These are phyloP conservation scores for Bucorvus abyssinicus DNA, from an alignment of 2,797 vertebrate species.

Conservation along the genomic window DNA sequence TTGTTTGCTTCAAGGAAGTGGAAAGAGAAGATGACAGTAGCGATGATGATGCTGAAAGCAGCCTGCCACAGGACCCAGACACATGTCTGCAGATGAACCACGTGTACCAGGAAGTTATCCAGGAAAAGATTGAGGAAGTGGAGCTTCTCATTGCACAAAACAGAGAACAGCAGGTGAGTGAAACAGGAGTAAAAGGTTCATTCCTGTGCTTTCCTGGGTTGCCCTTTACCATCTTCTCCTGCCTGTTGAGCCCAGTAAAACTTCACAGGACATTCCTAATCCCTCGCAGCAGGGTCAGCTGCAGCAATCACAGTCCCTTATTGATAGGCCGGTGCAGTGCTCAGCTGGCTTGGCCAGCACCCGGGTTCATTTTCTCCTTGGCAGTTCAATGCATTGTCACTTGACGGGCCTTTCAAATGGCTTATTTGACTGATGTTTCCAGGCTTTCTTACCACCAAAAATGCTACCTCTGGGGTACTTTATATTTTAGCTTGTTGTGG, in stretches of 20 bases:
- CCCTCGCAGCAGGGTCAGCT: not conserved
- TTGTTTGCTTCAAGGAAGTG: conserved; percentile 59
- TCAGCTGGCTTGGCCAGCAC: not conserved
- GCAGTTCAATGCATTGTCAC: not conserved
- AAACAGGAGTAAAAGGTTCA: not conserved
- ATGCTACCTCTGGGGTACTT: not conserved
- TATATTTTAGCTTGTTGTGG: not conserved
- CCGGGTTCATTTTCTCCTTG: not conserved
- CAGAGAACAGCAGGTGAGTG: conserved; percentile 81
- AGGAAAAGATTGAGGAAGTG: conserved; percentile 86
- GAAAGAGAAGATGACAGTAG: conserved; percentile 25
- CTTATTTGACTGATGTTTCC: not conserved
- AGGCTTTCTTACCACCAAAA: not conserved
- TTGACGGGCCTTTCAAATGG: not conserved
- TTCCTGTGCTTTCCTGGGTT: not conserved
- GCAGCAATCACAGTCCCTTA: not conserved
- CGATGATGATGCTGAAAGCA: conserved; percentile 63
- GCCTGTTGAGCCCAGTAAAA: not conserved
- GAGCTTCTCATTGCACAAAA: conserved; percentile 81
- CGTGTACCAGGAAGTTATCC: conserved; percentile 92
- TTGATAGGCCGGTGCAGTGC: not conserved
- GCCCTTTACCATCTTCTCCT: not conserved
- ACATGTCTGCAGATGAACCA: conserved; percentile 92
- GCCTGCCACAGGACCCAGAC: conserved; percentile 81
- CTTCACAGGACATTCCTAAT: not conserved